Percentiles rank a stretch among this genome's conserved stretches.
These are phyloP conservation scores for Caenorhabditis zanzibari DNA, from an alignment of 2,888 invertebrate species.

Conservation along the genomic window DNA sequence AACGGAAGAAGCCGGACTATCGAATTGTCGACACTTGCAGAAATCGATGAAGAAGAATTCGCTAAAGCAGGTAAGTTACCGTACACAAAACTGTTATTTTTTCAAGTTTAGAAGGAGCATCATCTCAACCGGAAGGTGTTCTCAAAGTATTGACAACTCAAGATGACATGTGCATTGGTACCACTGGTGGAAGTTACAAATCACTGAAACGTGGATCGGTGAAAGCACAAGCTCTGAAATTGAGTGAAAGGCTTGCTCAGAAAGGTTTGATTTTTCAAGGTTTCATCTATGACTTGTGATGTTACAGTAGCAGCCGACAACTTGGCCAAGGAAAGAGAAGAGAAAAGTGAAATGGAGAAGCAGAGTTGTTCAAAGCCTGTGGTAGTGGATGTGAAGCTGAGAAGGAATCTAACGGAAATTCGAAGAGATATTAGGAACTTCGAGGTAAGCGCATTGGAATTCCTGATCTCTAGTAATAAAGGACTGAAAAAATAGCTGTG, in stretches of 20 bases:
- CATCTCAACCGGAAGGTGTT: slow-evolving; percentile 34
- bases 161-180: slow-evolving; percentile 66
- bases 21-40: slow-evolving; percentile 63
- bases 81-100: no score
- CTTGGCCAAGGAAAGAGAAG: slow-evolving; percentile 54
- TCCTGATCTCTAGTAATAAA: no score
- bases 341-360: slow-evolving; percentile 56
- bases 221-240: slow-evolving; percentile 62
- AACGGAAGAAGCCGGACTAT: slow-evolving; percentile 66
- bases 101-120: slow-evolving; percentile 46
- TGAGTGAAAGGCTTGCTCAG: slow-evolving; percentile 59
- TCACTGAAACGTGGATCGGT: slow-evolving; percentile 63
- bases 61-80: slow-evolving; percentile 45
- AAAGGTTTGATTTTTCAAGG: slow-evolving; percentile 28
- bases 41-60: slow-evolving; percentile 65
- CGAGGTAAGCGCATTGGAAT: slow-evolving; percentile 41
- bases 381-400: slow-evolving; percentile 45
- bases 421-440: slow-evolving; percentile 49
- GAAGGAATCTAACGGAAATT: slow-evolving; percentile 50
- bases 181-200: slow-evolving; percentile 54
- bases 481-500: background rate
- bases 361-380: slow-evolving; percentile 54
- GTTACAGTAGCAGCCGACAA: slow-evolving; percentile 53
- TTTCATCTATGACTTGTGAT: background rate
- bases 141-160: slow-evolving; percentile 51